Percentiles rank a stretch among this genome's conserved stretches.
These are phyloP conservation scores for Taxidea taxus DNA, from an alignment of 2,113 vertebrate genomes.

Conservation along the genomic window DNA sequence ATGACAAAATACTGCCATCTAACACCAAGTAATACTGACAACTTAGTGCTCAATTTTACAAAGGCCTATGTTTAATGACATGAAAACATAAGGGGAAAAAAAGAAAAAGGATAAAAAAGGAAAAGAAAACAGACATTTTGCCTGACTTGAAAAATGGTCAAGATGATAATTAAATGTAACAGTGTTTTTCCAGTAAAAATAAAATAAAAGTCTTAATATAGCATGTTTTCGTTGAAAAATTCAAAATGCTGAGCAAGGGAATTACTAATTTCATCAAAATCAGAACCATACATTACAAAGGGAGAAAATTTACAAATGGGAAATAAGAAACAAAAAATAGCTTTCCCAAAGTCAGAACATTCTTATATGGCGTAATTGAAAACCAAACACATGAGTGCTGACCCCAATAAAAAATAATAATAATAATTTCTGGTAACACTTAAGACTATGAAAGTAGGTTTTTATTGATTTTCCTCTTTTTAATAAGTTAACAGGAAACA, in stretches of 20 bases:
- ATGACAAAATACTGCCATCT: constrained; percentile 32
- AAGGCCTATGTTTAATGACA: background rate
- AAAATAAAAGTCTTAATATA: constrained; percentile 24
- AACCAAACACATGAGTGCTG: background rate
- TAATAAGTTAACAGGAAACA: background rate
- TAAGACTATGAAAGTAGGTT: background rate
- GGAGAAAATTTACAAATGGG: background rate
- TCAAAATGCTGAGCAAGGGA: constrained; percentile 9
- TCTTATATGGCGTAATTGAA: background rate
- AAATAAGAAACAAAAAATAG: background rate
- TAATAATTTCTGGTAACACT: background rate
- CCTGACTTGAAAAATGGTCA: background rate
- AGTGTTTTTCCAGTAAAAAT: constrained; percentile 1
- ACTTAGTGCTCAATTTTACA: background rate
- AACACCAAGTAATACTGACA: background rate
- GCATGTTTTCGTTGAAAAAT: constrained; percentile 21
- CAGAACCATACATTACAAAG: background rate
- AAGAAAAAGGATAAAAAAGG: background rate
- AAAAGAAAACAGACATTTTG: background rate
- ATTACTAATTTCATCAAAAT: constrained; percentile 15
- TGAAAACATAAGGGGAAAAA: background rate
- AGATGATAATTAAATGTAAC: constrained; percentile 6
- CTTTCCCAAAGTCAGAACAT: background rate
- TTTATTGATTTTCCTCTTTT: constrained; percentile 12
- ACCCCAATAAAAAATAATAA: background rate